Evolutionary conservation across 2,113 vertebrate genomes (phyloP).

Genomic region (Taurulus bubalis): DNA sequence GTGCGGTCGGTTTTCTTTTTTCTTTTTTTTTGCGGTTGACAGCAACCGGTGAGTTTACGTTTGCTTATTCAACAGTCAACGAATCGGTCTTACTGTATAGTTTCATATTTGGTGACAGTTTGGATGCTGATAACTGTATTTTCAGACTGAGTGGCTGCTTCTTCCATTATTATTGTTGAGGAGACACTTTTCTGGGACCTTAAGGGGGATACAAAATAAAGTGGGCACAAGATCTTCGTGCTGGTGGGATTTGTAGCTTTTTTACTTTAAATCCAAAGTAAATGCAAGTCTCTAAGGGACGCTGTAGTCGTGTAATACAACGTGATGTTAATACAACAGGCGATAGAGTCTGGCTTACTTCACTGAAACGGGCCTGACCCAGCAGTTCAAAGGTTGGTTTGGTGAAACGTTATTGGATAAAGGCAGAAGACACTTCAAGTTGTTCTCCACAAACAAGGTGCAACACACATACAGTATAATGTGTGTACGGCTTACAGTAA

Average conservation of each 20-base stretch:
- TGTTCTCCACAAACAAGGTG: background rate
- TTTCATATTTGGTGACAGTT: background rate
- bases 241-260: constrained; percentile 24
- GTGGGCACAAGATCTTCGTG: background rate
- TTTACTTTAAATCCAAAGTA: constrained; percentile 22
- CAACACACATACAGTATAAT: background rate
- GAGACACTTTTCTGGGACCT: background rate
- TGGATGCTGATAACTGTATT: background rate
- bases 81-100: background rate
- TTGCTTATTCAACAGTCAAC: constrained; percentile 16
- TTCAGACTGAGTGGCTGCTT: background rate
- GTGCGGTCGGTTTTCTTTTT: background rate
- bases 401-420: background rate
- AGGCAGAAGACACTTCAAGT: background rate
- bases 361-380: background rate
- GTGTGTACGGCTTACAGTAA: background rate
- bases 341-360: background rate
- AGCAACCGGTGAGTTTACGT: constrained; percentile 65
- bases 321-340: background rate
- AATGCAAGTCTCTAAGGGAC: constrained; percentile 21
- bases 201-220: constrained; percentile 5
- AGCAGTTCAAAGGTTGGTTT: background rate
- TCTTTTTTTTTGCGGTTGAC: constrained; percentile 49
- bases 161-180: background rate
- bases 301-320: constrained; percentile 13